These are phyloP conservation scores for Gymnorhina tibicen DNA, from an alignment of 2,113 vertebrate species.

Conservation along the genomic window DNA sequence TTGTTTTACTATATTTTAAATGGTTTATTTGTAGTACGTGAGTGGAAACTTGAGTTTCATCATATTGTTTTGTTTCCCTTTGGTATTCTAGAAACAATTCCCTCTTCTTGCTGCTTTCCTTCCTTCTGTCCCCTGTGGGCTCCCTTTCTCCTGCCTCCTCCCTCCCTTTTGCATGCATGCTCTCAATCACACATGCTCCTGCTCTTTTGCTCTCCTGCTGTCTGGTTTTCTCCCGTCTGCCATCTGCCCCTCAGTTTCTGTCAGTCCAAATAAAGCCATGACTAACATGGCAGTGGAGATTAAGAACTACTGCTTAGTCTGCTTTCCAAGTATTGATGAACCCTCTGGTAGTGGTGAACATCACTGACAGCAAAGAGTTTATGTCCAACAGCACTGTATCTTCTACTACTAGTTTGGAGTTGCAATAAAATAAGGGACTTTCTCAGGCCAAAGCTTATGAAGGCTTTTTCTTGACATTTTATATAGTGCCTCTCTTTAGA, in stretches of 20 bases:
- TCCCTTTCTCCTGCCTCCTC: neutral
- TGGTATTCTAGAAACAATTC: neutral
- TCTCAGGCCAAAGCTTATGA: slow-evolving; percentile 13
- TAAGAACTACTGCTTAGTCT: neutral
- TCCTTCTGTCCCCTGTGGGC: neutral
- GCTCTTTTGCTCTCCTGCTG: neutral
- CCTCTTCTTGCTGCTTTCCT: neutral
- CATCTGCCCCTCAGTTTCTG: neutral
- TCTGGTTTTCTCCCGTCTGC: neutral
- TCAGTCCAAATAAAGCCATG: neutral
- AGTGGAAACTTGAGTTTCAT: neutral
- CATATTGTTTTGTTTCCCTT: neutral
- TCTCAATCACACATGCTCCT: neutral
- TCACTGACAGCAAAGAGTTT: neutral
- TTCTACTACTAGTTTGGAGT: slow-evolving; percentile 17
- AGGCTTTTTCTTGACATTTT: slow-evolving; percentile 35
- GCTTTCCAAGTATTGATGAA: neutral
- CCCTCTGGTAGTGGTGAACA: neutral
- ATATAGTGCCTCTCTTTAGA: neutral
- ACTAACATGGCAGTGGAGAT: neutral
- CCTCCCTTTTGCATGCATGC: neutral
- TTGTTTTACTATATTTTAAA: neutral
- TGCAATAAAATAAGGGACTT: slow-evolving; percentile 32
- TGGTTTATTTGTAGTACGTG: neutral
- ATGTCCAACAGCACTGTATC: neutral